Evolutionary conservation across 2,113 vertebrate species (phyloP).

Genomic region (Polyodon spathula): DNA sequence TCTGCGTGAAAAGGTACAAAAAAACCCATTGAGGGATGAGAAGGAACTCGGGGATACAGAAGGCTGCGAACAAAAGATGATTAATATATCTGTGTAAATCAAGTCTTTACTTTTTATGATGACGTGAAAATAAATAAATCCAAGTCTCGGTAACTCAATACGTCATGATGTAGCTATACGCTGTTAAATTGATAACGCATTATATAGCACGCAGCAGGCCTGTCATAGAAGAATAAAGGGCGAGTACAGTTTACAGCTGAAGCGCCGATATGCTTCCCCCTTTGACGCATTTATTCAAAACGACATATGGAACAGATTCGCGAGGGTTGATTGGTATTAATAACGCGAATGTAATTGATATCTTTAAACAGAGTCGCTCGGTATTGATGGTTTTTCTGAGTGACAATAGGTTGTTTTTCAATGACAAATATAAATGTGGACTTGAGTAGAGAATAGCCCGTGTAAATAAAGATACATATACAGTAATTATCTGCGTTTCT

Average conservation of each 20-base stretch:
- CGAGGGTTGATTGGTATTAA: background rate
- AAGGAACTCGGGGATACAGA: slow-evolving; percentile 6
- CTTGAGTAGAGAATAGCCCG: slow-evolving; percentile 82
- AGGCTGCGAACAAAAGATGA: slow-evolving; percentile 13
- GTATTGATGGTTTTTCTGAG: no score
- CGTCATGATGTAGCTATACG: background rate
- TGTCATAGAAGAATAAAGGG: slow-evolving; percentile 24
- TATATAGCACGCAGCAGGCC: slow-evolving; percentile 30
- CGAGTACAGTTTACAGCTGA: slow-evolving; percentile 8
- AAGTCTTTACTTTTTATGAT: slow-evolving; percentile 42
- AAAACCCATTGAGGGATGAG: slow-evolving; percentile 33
- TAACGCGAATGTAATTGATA: background rate
- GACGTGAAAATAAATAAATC: background rate
- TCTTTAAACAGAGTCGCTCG: background rate
- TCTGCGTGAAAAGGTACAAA: slow-evolving; percentile 30
- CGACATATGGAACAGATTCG: slow-evolving; percentile 1
- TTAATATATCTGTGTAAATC: slow-evolving; percentile 8
- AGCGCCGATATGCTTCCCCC: background rate
- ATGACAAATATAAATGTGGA: no score
- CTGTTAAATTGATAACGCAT: no score
- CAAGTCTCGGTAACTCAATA: background rate
- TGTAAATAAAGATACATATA: slow-evolving; percentile 39
- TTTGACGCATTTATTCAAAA: slow-evolving; percentile 11
- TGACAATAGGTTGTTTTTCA: no score
- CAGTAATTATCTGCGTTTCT: background rate